These are phyloP conservation scores for Torymus auratus DNA, from an alignment of 2,888 invertebrate genomes.

Conservation along the genomic window DNA sequence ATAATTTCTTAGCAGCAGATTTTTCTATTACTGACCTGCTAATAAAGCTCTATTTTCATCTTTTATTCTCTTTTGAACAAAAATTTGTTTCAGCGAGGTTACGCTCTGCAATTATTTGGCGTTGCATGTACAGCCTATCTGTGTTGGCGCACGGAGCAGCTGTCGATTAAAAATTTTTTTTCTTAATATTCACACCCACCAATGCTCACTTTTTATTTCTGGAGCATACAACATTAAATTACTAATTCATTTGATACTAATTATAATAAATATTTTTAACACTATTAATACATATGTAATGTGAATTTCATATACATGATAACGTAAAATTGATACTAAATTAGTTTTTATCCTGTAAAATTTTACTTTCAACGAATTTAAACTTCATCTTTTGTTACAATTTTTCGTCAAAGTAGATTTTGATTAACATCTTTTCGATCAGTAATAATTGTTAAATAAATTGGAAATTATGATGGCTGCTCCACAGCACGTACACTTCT, in stretches of 20 bases:
- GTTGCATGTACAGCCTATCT: conserved; percentile 75
- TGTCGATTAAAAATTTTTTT: conserved; percentile 64
- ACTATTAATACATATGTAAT: not conserved
- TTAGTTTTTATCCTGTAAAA: too few relatives aligned
- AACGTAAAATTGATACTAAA: too few relatives aligned
- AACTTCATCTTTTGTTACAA: too few relatives aligned
- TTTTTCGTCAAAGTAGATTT: too few relatives aligned
- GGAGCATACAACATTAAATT: conserved; percentile 39
- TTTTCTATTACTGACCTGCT: conserved; percentile 63
- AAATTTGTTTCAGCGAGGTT: conserved; percentile 74
- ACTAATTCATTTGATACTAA: conserved; percentile 37
- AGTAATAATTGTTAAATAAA: not conserved
- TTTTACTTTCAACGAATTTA: too few relatives aligned
- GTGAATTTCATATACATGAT: too few relatives aligned
- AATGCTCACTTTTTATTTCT: conserved; percentile 9
- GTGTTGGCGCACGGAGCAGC: conserved; percentile 76
- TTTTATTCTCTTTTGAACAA: conserved; percentile 63
- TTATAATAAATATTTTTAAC: conserved; percentile 4
- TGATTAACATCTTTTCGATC: too few relatives aligned
- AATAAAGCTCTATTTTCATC: conserved; percentile 62
- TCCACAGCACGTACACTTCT: conserved; percentile 75
- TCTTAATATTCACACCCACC: conserved; percentile 43
- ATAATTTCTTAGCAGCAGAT: conserved; percentile 60
- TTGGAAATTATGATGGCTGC: conserved; percentile 70
- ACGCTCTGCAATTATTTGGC: conserved; percentile 74